Evolutionary conservation across 2,113 vertebrate species (phyloP).

Genomic region (Noctilio leporinus): DNA sequence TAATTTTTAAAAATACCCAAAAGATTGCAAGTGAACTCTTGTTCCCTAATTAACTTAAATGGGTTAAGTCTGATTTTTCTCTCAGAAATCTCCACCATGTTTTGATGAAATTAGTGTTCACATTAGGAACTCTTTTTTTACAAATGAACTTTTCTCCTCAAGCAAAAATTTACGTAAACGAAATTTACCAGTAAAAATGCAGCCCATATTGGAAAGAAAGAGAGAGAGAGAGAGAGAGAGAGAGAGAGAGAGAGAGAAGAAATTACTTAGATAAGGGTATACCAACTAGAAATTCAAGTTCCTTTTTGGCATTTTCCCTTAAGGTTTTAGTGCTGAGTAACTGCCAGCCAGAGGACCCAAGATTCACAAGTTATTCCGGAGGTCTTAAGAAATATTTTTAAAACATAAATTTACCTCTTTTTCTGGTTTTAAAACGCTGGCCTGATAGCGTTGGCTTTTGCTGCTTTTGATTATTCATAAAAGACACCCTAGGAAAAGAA

Average conservation of each 20-base stretch:
- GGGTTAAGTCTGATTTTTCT: background rate
- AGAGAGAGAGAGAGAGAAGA: too few relatives aligned
- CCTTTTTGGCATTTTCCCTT: background rate
- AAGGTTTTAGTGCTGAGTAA: background rate
- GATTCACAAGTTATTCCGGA: background rate
- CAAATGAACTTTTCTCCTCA: background rate
- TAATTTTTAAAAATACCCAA: background rate
- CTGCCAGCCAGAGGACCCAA: background rate
- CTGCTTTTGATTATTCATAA: slow-evolving; percentile 99
- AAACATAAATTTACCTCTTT: slow-evolving; percentile 88
- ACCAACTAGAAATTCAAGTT: slow-evolving; percentile 2
- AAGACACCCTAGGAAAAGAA: slow-evolving; percentile 89
- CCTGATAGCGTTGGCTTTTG: slow-evolving; percentile 99
- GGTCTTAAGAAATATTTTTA: background rate
- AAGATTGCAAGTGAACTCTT: background rate
- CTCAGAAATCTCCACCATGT: background rate
- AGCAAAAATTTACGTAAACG: background rate
- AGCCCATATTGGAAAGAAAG: background rate
- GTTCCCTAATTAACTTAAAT: background rate
- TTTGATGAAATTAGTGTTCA: background rate
- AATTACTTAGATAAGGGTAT: background rate
- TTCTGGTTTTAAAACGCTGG: slow-evolving; percentile 99
- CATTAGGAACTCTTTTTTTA: background rate
- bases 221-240: too few relatives aligned
- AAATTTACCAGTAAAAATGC: background rate